Evolutionary conservation across 1,140 invertebrate genomes (phyloP).

Genomic region (Holotrichia oblita): DNA sequence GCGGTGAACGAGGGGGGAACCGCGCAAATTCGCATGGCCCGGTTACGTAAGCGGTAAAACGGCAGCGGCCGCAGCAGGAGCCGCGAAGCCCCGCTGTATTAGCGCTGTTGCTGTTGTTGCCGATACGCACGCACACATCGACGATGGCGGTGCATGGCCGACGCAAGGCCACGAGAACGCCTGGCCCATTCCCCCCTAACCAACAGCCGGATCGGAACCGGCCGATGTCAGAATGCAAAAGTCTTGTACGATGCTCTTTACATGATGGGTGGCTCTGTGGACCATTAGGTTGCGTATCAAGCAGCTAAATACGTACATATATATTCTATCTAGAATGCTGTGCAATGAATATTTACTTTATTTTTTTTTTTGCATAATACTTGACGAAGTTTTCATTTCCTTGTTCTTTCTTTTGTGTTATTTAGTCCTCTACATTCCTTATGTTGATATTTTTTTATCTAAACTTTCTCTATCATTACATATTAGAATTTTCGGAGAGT

Average conservation of each 20-base stretch:
- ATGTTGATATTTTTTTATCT: no score
- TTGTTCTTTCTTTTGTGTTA: no score
- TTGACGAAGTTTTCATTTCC: no score
- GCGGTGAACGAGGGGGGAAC: background rate
- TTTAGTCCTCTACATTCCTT: no score
- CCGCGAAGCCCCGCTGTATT: background rate
- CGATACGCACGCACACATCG: constrained; percentile 21
- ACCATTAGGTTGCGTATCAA: no score
- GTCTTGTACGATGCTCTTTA: constrained; percentile 15
- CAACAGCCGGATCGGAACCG: background rate
- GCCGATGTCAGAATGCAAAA: constrained; percentile 33
- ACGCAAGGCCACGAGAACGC: constrained; percentile 29
- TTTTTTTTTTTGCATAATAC: no score
- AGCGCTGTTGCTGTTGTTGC: background rate
- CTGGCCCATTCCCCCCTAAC: constrained; percentile 21
- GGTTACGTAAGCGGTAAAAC: constrained; percentile 49
- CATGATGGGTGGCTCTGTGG: background rate
- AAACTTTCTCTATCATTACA: no score
- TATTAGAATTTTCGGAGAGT: no score
- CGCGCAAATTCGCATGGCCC: constrained; percentile 48
- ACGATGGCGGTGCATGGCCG: constrained; percentile 42
- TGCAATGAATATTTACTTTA: no score
- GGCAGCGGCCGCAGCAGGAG: constrained; percentile 40
- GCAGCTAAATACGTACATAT: no score
- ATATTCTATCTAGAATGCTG: no score